Conservation (phyloP, 1,140 invertebrate species). For the Venturia canescens region DNA sequence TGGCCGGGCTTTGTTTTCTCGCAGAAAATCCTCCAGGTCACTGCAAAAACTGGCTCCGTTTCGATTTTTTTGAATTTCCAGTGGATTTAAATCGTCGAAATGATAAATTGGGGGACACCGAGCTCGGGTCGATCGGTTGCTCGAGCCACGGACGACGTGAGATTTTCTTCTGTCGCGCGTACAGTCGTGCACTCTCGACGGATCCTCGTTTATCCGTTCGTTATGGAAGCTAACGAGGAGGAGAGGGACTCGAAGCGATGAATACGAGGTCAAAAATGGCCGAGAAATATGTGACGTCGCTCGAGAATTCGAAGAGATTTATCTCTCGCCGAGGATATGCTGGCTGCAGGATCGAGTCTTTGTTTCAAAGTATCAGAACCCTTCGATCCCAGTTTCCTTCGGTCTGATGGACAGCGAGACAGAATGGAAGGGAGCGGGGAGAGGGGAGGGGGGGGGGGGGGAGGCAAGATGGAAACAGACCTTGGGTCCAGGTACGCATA, state of each 20-base stretch:
- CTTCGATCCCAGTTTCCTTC: conserved; percentile 30
- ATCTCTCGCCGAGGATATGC: neutral
- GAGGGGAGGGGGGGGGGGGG: neutral
- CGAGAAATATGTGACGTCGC: neutral
- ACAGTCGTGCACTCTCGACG: too few species aligned
- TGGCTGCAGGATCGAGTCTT: neutral
- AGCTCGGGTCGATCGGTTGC: too few species aligned
- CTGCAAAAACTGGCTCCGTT: too few species aligned
- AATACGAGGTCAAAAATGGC: neutral
- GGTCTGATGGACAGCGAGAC: conserved; percentile 26
- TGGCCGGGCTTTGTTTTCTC: too few species aligned
- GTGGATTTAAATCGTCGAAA: too few species aligned
- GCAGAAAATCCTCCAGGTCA: too few species aligned
- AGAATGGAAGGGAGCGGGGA: conserved; percentile 15
- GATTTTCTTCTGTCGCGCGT: too few species aligned
- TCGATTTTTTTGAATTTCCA: too few species aligned
- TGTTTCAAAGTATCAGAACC: conserved; percentile 43
- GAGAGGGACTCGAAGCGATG: neutral
- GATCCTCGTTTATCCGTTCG: neutral
- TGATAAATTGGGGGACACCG: too few species aligned
- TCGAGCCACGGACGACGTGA: too few species aligned
- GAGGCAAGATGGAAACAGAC: conserved; percentile 45
- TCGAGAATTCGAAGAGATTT: neutral
- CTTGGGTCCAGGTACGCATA: conserved; percentile 15
- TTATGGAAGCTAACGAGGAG: neutral